Conservation (phyloP, 64 coral and sea anemone genomes). For the Anthopleura sola region DNA sequence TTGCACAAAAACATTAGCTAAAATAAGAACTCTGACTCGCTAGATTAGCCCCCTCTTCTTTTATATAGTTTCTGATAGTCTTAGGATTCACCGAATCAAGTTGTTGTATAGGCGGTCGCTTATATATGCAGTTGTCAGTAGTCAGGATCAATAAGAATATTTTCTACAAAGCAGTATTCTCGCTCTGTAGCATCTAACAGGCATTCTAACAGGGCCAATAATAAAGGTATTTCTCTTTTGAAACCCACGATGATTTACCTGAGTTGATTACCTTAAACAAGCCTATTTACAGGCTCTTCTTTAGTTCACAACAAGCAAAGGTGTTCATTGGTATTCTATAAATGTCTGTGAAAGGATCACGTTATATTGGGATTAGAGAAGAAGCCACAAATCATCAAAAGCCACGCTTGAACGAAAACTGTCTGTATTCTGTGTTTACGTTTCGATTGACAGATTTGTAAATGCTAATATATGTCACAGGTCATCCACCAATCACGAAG, state of each 20-base stretch:
- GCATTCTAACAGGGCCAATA: too few species aligned
- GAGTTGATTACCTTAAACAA: too few species aligned
- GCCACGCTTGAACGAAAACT: not conserved
- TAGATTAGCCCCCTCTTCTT: too few species aligned
- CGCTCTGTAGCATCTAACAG: too few species aligned
- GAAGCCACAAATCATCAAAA: conserved; percentile 3
- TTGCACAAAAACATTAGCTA: too few species aligned
- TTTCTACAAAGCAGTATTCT: too few species aligned
- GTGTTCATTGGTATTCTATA: not conserved
- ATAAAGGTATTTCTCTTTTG: not conserved
- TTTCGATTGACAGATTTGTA: conserved; percentile 34
- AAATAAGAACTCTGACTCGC: too few species aligned
- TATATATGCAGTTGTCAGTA: too few species aligned
- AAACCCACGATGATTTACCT: not conserved
- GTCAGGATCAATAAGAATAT: too few species aligned
- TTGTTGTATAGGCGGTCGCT: too few species aligned
- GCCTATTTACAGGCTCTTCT: not conserved
- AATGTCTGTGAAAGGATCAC: not conserved
- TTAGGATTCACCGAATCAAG: too few species aligned
- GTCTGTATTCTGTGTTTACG: conserved; percentile 21
- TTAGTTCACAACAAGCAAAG: not conserved
- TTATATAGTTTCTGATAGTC: too few species aligned
- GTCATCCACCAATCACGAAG: conserved; percentile 57
- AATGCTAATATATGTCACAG: conserved; percentile 41
- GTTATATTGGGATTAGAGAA: not conserved